Conservation (phyloP, 2,888 invertebrate species). For the Andrena haemorrhoa region DNA sequence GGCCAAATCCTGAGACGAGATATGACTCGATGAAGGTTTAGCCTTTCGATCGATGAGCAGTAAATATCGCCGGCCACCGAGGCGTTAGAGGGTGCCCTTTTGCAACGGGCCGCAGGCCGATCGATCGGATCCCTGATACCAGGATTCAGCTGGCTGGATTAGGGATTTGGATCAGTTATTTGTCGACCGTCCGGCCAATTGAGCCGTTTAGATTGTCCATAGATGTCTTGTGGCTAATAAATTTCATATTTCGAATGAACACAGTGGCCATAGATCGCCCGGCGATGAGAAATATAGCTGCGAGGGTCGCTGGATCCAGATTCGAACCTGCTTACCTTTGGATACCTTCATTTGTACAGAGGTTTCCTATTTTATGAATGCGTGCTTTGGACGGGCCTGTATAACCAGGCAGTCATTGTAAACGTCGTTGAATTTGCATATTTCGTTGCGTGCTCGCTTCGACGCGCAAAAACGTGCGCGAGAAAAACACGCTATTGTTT, state of each 20-base stretch:
- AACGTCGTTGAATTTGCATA: not conserved
- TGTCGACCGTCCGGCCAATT: not conserved
- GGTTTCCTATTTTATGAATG: not conserved
- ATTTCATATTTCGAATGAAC: not conserved
- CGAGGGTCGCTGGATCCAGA: too few species aligned
- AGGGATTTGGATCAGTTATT: not conserved
- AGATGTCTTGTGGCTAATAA: not conserved
- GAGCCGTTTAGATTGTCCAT: not conserved
- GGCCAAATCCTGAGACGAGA: slow-evolving; percentile 53
- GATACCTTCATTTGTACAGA: too few species aligned
- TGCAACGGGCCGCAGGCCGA: not conserved
- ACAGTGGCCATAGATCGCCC: too few species aligned
- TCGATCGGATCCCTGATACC: slow-evolving; percentile 15
- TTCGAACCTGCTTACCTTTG: too few species aligned
- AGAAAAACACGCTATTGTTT: slow-evolving; percentile 7
- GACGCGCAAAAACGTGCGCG: not conserved
- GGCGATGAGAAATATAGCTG: too few species aligned
- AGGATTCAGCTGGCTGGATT: not conserved
- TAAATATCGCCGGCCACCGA: slow-evolving; percentile 4
- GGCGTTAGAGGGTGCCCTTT: not conserved
- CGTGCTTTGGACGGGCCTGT: not conserved
- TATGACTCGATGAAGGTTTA: slow-evolving; percentile 51
- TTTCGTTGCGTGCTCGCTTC: slow-evolving; percentile 3
- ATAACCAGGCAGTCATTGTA: not conserved
- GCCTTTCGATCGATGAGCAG: slow-evolving; percentile 23